Conservation (phyloP, 2,113 vertebrate genomes). For the Sula dactylatra region DNA sequence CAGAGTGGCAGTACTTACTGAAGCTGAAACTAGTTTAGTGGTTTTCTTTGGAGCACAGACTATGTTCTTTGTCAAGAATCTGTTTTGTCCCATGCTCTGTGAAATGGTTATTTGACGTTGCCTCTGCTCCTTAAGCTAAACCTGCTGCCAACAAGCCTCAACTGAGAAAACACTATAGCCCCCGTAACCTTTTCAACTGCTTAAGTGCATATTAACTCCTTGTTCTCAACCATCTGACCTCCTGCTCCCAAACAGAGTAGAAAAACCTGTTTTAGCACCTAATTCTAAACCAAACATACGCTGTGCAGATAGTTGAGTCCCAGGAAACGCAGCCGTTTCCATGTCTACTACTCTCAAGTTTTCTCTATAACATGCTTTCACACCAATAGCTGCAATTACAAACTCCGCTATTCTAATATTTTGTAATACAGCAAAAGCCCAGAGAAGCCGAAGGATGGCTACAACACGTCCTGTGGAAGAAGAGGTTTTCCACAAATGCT, state of each 20-base stretch:
- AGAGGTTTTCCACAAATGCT: neutral
- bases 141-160: neutral
- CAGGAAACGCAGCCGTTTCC: neutral
- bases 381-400: neutral
- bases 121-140: slow-evolving; percentile 12
- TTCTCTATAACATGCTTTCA: neutral
- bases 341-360: neutral
- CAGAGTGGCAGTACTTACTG: neutral
- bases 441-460: neutral
- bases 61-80: neutral
- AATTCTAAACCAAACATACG: neutral
- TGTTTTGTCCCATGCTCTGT: neutral
- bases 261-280: neutral
- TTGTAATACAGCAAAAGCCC: neutral
- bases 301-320: neutral
- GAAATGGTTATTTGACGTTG: slow-evolving; percentile 3
- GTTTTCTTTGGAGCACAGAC: neutral
- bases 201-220: neutral
- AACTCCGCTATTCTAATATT: neutral
- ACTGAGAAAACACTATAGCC: neutral
- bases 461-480: neutral
- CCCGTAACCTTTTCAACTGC: neutral
- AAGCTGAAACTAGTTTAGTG: neutral
- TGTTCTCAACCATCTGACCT: neutral
- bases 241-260: neutral